phyloP scores from a whole-genome alignment of 2,888 invertebrate species.

The Gari tellinella region DNA sequence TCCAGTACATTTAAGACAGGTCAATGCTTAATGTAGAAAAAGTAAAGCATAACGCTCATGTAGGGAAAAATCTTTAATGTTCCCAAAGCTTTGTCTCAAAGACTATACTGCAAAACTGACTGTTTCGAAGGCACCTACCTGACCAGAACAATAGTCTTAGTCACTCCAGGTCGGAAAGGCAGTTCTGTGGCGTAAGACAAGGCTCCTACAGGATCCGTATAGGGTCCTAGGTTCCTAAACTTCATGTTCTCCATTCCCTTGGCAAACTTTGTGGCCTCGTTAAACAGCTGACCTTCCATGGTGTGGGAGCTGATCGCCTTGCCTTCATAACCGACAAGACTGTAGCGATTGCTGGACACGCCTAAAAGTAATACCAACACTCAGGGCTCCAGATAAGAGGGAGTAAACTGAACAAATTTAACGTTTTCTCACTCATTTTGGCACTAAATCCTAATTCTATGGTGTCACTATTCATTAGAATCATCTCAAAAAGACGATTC shows the following conservation, averaged over 20 bases:
- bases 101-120: no score
- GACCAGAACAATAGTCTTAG: slow-evolving; percentile 92
- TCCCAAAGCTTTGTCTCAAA: slow-evolving; percentile 5
- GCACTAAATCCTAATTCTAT: no score
- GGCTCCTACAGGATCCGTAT: slow-evolving; percentile 85
- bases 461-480: no score
- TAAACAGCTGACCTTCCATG: slow-evolving; percentile 80
- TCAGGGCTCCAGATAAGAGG: no score
- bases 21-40: no score
- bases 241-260: slow-evolving; percentile 71
- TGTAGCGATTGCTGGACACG: slow-evolving; percentile 88
- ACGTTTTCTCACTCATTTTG: no score
- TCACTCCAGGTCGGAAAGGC: slow-evolving; percentile 92
- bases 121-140: slow-evolving; percentile 49
- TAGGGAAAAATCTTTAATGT: no score
- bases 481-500: no score
- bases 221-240: slow-evolving; percentile 52
- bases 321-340: slow-evolving; percentile 90
- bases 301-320: slow-evolving; percentile 90
- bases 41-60: no score
- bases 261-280: slow-evolving; percentile 68
- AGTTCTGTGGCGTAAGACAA: slow-evolving; percentile 88
- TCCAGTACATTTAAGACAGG: no score
- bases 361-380: no score
- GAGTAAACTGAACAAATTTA: no score